Base-by-base conservation (phyloP, 2,797 vertebrate species). In the Leucoraja ocellata region DNA sequence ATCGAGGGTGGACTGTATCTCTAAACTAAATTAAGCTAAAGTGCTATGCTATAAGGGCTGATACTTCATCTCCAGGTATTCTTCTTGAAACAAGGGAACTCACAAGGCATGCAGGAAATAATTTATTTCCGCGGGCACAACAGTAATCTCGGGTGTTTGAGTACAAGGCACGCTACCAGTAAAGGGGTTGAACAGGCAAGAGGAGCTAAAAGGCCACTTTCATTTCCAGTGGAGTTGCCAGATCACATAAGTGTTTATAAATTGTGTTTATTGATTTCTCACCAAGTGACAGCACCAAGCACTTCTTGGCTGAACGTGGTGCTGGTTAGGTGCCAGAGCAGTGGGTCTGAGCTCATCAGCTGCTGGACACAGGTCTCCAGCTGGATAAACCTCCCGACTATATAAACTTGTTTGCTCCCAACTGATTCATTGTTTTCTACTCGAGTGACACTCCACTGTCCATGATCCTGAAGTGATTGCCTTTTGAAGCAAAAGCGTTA, bases 181-280 rank as follows among this genome's bases (percentile, higher is more conserved):
- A 58, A 92, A 25, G 39, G 39, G 11, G 39, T 46, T 92, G 90
- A 92, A 23, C 71, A n/a, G 46, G 71, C 28, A 36, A 71, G 68
- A 92, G 39, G 28, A 74, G 39, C 73, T 28, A 71, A 76, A 92
- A 76, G 74, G 74, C 25, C 9, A 54, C 71, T 76, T 73, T 74
- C 54, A 74, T 76, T 92, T 74, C 90, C 36, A 73, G 21, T 74
- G 21, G 74, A 74, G 39, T 54, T 92, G 71, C 88, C 39, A 92
- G 90, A 23, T 54, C 36, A 32, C 39, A 4, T 74, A 74, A 74
- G 39, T 92, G 90, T 92, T 92, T 92, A 92, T 74, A 92, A 92
- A 92, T 92, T 92, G 68, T 54, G 71, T 92, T 92, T 92, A 74
- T 91, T 92, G 39, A 92, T 74, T 92, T 91, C 18, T 71, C 86